phyloP scores from a whole-genome alignment of 64 coral and sea anemone species.

The Montipora capricornis region DNA sequence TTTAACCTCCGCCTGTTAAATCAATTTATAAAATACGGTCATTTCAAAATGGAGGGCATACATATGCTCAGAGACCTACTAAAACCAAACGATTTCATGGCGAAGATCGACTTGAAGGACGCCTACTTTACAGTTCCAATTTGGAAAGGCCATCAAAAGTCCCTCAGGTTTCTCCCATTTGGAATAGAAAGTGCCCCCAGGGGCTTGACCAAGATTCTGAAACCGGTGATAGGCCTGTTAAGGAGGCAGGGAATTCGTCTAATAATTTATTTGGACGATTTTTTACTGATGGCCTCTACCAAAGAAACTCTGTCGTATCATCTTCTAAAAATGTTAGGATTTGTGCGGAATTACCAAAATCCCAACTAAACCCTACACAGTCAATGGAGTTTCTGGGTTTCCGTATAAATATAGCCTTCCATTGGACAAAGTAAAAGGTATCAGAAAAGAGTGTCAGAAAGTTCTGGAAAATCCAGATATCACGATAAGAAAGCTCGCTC shows the following conservation, averaged over 20 bases:
- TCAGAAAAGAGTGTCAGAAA: not conserved
- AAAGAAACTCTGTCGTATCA: not conserved
- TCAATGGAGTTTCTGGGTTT: not conserved
- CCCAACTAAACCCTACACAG: not conserved
- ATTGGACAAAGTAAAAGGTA: not conserved
- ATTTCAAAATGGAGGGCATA: conserved; percentile 71
- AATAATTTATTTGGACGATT: not conserved
- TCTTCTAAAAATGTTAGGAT: not conserved
- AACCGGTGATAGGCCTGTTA: conserved; percentile 25
- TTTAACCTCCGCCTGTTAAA: conserved; percentile 44
- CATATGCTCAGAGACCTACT: conserved; percentile 56
- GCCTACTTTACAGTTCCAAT: conserved; percentile 18
- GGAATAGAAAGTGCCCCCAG: conserved; percentile 38
- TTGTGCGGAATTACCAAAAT: not conserved
- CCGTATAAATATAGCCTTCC: not conserved
- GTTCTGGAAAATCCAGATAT: not conserved
- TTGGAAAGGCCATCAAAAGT: conserved; percentile 19
- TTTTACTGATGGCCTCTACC: not conserved
- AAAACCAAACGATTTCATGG: conserved; percentile 35
- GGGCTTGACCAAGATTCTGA: conserved; percentile 43
- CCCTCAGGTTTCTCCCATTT: conserved; percentile 17
- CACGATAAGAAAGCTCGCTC: not conserved
- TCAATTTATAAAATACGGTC: conserved; percentile 59
- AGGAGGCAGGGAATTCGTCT: not conserved
- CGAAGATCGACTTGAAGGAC: no score